Evolutionary conservation across 2,888 invertebrate genomes (phyloP).

Genomic region (Drosophila paramelanica): DNA sequence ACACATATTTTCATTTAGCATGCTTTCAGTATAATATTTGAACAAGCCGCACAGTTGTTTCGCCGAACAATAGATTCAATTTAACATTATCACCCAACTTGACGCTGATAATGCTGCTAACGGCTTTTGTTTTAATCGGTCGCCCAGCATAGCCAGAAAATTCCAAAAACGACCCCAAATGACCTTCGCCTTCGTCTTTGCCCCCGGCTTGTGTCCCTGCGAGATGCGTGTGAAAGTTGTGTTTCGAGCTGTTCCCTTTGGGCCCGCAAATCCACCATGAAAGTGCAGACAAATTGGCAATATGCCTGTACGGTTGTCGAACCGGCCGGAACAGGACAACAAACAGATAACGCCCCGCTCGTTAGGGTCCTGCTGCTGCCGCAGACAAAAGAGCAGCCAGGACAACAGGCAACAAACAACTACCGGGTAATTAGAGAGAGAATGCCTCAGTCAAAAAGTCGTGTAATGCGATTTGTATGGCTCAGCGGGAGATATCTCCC

Average conservation of each 20-base stretch:
- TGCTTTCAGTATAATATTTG: conserved; percentile 77
- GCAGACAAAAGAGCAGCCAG: conserved; percentile 51
- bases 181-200: conserved; percentile 58
- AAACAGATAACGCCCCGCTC: conserved; percentile 71
- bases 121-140: conserved; percentile 68
- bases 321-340: conserved; percentile 47
- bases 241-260: conserved; percentile 13
- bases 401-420: conserved; percentile 62
- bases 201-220: not conserved
- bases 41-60: conserved; percentile 76
- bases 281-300: conserved; percentile 74
- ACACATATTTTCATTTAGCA: conserved; percentile 76
- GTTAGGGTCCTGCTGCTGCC: conserved; percentile 42
- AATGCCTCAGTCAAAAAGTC: conserved; percentile 81
- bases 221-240: conserved; percentile 68
- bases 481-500: conserved; percentile 64
- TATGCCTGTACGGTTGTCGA: conserved; percentile 27
- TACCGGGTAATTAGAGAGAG: conserved; percentile 80
- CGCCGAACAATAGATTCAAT: conserved; percentile 74
- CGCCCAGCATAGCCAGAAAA: conserved; percentile 16
- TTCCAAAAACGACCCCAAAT: conserved; percentile 63
- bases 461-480: conserved; percentile 84
- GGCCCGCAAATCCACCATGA: conserved; percentile 56
- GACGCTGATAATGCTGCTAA: conserved; percentile 63
- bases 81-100: conserved; percentile 67